Evolutionary conservation across 2,113 vertebrate species (phyloP), one percentile per base, ranked within the genome.

Genomic region (Carlito syrichta): DNA sequence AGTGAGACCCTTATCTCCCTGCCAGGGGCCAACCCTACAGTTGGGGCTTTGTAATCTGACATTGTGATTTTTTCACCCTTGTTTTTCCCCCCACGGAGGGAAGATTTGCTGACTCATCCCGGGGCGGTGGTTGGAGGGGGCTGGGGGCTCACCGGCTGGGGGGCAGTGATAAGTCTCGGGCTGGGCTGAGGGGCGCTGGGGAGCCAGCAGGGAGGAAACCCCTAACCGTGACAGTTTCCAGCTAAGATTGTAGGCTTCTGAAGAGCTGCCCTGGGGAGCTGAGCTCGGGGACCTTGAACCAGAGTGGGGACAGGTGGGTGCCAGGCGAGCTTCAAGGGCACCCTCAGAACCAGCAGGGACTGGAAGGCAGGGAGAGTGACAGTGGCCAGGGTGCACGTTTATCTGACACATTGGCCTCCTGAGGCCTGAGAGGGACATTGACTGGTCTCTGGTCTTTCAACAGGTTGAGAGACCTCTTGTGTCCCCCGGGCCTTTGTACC

Each of bases 71-170:
- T n/a, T 86, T 89, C 43, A 11, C 79, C 94, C 98, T 96, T 98
- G 97, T 98, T 98, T 98, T 96, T 96, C 94, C 96, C 79, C 94
- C 85, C 10, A 0, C 17, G 74, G 97, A 97, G 89, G 98, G 98
- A 97, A 98, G 98, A 99, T 99, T 98, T 98, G 98, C 98, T 98
- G 98, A 98, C 94, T 99, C 98, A 99, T 79, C 62, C 16, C 35
- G 97, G 97, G 97, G 98, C 97, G 98, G 97, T 96, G 97, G 97
- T 95, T 97, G 86, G 60, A 92, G 94, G 86, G 93, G 96, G 78
- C 66, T 32, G 16, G 89, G 96, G 97, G 86, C 22, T n/a, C n/a
- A 78, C 73, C 98, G 98, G 98, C 98, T 99, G 99, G 97, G 84
- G 91, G 94, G 71, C 94, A 25, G 94, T 68, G 99, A 99, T 99